A percentile compares a stretch with the other conserved stretches of the same genome.
phyloP scores from a whole-genome alignment of 2,888 invertebrate species.

The Amaurobius ferox region DNA sequence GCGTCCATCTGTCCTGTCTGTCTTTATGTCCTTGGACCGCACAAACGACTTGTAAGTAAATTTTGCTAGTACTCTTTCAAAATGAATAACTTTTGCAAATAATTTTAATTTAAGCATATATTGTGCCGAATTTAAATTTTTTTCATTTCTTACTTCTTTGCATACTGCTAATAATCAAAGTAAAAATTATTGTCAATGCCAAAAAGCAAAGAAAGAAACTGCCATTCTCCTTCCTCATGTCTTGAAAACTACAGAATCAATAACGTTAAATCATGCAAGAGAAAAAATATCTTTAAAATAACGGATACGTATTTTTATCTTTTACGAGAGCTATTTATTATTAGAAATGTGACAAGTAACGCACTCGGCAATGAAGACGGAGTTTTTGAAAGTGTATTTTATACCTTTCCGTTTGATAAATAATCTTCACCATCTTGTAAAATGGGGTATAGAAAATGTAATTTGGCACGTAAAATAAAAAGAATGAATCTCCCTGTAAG shows the following conservation, averaged over 20 bases:
- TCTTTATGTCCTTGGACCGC: too few relatives aligned
- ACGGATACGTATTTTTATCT: background rate
- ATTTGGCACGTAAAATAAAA: conserved; percentile 4
- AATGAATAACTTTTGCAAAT: too few relatives aligned
- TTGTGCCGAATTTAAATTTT: too few relatives aligned
- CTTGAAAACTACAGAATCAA: background rate
- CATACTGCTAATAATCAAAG: too few relatives aligned
- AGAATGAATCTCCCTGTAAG: background rate
- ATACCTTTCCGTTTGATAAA: background rate
- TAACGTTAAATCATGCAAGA: background rate
- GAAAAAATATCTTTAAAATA: background rate
- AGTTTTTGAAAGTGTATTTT: background rate
- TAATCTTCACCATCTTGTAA: background rate
- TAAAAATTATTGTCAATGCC: too few relatives aligned
- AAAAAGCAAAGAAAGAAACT: too few relatives aligned
- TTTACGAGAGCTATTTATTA: background rate
- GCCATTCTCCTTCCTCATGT: background rate
- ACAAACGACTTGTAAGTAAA: too few relatives aligned
- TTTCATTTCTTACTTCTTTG: too few relatives aligned
- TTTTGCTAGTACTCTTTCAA: too few relatives aligned
- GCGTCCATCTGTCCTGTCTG: too few relatives aligned
- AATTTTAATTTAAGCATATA: too few relatives aligned
- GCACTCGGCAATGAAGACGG: background rate
- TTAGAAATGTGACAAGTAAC: background rate
- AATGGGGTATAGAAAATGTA: background rate